A percentile compares a stretch with the other conserved stretches of the same genome.
phyloP scores from a whole-genome alignment of 2,113 vertebrate genomes.

The Lasiurus cinereus region DNA sequence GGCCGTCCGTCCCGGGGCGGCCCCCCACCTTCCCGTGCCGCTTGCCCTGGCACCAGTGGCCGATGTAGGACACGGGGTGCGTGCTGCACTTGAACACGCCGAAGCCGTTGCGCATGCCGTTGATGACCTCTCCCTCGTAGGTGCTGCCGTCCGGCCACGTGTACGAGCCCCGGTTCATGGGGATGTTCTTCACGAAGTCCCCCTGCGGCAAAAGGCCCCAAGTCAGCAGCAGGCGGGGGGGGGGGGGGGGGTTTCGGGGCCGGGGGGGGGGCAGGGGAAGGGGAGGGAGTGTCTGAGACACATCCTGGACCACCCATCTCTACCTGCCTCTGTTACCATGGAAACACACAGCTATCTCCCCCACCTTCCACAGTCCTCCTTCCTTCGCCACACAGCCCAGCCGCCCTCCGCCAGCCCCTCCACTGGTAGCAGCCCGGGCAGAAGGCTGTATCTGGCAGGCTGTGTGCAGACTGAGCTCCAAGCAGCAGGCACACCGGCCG shows the following conservation, averaged over 20 bases:
- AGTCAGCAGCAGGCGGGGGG: background rate
- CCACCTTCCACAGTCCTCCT: background rate
- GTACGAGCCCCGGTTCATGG: conserved; percentile 88
- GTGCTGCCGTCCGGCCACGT: conserved; percentile 92
- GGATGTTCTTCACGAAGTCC: conserved; percentile 91
- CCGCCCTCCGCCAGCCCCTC: background rate
- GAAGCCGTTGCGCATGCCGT: conserved; percentile 90
- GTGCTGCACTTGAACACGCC: conserved; percentile 89
- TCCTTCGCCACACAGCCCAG: fast-evolving
- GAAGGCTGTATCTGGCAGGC: background rate
- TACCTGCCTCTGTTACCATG: background rate
- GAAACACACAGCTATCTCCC: fast-evolving
- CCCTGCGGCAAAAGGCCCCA: conserved; percentile 87
- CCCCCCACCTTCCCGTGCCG: conserved; percentile 93
- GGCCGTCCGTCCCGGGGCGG: fast-evolving
- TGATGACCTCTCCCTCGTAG: conserved; percentile 91
- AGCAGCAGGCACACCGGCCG: background rate
- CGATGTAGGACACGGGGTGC: conserved; percentile 87
- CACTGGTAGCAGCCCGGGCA: background rate
- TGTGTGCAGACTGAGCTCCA: background rate
- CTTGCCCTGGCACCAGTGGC: conserved; percentile 92
- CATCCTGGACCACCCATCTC: background rate
- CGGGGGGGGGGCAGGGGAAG: fast-evolving
- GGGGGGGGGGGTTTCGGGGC: background rate
- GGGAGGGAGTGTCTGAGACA: fast-evolving